phyloP scores from a whole-genome alignment of 1,140 invertebrate genomes.

The Choristoneura fumiferana region DNA sequence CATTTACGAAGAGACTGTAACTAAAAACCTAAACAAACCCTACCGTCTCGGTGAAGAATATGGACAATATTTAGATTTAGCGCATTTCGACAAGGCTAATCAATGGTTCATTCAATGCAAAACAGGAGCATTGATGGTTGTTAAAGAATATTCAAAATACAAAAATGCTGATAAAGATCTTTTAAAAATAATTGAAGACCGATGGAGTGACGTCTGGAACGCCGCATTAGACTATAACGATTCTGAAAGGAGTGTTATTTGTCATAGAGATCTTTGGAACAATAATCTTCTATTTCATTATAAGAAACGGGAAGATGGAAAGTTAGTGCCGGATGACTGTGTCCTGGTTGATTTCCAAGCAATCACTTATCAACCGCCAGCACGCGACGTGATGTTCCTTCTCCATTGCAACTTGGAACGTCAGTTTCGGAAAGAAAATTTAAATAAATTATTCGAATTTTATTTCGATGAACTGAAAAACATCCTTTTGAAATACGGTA shows the following conservation, averaged over 20 bases:
- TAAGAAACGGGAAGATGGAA: conserved; percentile 35
- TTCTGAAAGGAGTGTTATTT: conserved; percentile 76
- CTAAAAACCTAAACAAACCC: conserved; percentile 24
- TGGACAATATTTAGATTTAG: conserved; percentile 37
- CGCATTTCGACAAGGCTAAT: conserved; percentile 42
- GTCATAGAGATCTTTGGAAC: conserved; percentile 82
- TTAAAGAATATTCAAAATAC: conserved; percentile 57
- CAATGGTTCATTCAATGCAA: conserved; percentile 61
- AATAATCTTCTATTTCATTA: conserved; percentile 82
- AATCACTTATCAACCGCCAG: conserved; percentile 77
- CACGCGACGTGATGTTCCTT: conserved; percentile 77
- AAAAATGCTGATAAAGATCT: conserved; percentile 23
- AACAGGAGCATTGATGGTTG: conserved; percentile 46
- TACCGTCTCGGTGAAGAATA: conserved; percentile 51
- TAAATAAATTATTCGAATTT: conserved; percentile 62
- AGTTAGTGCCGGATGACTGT: conserved; percentile 64
- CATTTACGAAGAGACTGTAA: conserved; percentile 57
- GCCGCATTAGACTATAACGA: conserved; percentile 38
- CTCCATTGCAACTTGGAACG: conserved; percentile 59
- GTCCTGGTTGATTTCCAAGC: conserved; percentile 81
- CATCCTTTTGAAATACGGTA: conserved; percentile 49
- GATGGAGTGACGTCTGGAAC: conserved; percentile 53
- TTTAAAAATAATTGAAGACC: conserved; percentile 39
- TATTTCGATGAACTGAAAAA: conserved; percentile 73
- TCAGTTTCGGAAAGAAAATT: conserved; percentile 59